Evolutionary conservation across 1,140 invertebrate genomes (phyloP), one percentile per base, ranked within the genome.

Genomic region (Rhizoglyphus robini): DNA sequence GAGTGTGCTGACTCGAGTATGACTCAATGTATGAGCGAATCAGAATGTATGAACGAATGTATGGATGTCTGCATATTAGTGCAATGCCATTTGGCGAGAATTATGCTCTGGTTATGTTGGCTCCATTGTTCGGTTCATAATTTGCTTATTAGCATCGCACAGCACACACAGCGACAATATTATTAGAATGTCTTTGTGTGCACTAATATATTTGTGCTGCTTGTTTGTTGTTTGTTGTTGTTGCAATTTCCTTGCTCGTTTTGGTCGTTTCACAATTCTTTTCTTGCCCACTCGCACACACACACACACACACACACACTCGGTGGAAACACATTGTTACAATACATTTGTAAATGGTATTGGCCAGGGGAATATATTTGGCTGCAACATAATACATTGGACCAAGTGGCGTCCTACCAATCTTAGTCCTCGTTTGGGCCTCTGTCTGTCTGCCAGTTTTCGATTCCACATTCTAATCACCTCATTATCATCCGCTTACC

Each of bases 81-180:
- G n/a, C n/a, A n/a, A n/a, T n/a, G n/a, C n/a, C n/a, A n/a, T n/a
- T n/a, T 32, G 31, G 51, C 31, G 20, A 54, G 23, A 23, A 54
- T 23, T 54, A 54, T 54, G 20, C 15, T n/a, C 20, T 54, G 31
- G 51, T 54, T 15, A 23, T 54, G 51, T 11, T 54, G 31, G 51
- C 23, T 25, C 23, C 31, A 5, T 8, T 54, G 8, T 32, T 20
- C 51, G 5, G 8, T 54, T 54, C 51, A 54, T 54, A 54, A 54
- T 54, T 54, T 54, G 51, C 51, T 54, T 54, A 54, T 54, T 54
- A 54, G 51, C 51, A 54, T 54, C 51, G 51, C 18, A 18, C 36
- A 41, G 36, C 36, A 41, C 8, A 8, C 8, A 41, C 18, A 41
- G 36, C 36, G 18, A 32, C 51, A 54, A 54, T 54, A 25, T 27